Evolutionary conservation across 1,140 invertebrate species (phyloP).

Genomic region (Ephestia elutella): DNA sequence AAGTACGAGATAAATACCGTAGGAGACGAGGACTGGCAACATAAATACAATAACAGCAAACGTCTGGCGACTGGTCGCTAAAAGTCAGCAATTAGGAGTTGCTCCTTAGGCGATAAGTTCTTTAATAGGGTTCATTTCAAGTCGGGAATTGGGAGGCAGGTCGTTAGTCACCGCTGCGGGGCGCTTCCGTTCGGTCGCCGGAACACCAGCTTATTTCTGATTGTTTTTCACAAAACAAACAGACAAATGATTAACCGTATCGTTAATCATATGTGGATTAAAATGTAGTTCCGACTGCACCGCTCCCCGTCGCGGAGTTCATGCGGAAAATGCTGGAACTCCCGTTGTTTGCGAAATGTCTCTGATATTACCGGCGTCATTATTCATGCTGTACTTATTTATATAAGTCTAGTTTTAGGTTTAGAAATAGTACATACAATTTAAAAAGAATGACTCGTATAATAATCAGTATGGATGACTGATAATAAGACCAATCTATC

Average conservation of each 20-base stretch:
- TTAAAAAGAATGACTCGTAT: no score
- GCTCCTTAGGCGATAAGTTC: conserved; percentile 50
- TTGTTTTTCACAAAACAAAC: conserved; percentile 69
- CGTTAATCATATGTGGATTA: conserved; percentile 52
- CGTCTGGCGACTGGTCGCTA: conserved; percentile 24
- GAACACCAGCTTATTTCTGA: conserved; percentile 64
- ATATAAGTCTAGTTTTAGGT: neutral
- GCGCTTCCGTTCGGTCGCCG: conserved; percentile 50
- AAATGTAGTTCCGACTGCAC: conserved; percentile 27
- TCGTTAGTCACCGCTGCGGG: conserved; percentile 59
- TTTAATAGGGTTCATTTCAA: conserved; percentile 68
- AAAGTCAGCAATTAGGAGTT: conserved; percentile 53
- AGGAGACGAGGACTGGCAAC: neutral
- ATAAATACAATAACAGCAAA: neutral
- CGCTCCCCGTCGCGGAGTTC: neutral
- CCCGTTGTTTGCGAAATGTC: neutral
- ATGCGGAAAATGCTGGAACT: neutral
- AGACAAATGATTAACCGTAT: conserved; percentile 50
- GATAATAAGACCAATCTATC: no score
- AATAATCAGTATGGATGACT: no score
- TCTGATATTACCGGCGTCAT: neutral
- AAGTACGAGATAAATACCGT: no score
- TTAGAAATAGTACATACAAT: no score
- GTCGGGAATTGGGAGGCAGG: conserved; percentile 37
- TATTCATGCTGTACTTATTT: neutral